These are phyloP conservation scores for Lapara coniferarum DNA, from an alignment of 2,888 invertebrate genomes.

Conservation along the genomic window DNA sequence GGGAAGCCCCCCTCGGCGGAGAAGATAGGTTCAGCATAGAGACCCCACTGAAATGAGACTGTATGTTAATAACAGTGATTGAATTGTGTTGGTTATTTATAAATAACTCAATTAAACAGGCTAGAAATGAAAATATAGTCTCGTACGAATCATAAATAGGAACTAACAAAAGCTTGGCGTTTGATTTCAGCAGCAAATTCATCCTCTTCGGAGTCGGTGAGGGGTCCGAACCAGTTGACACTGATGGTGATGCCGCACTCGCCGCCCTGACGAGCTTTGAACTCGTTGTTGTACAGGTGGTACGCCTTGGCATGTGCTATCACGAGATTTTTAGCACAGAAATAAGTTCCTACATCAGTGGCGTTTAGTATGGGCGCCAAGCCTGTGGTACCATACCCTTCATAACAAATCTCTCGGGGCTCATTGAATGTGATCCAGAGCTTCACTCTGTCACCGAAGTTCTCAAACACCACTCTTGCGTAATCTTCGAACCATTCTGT, in stretches of 20 bases:
- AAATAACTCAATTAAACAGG: background rate
- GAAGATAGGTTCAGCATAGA: slow-evolving; percentile 75
- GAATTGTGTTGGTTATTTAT: background rate
- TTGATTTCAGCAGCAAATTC: slow-evolving; percentile 59
- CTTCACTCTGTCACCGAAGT: slow-evolving; percentile 76
- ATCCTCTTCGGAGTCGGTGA: slow-evolving; percentile 62
- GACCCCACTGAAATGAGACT: slow-evolving; percentile 58
- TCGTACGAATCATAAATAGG: too few relatives aligned
- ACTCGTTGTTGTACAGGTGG: slow-evolving; percentile 61
- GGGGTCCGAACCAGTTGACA: slow-evolving; percentile 51
- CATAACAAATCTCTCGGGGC: slow-evolving; percentile 63
- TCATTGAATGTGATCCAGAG: slow-evolving; percentile 84
- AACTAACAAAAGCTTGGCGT: slow-evolving; percentile 52
- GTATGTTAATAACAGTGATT: background rate
- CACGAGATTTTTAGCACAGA: slow-evolving; percentile 73
- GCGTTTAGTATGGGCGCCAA: slow-evolving; percentile 60
- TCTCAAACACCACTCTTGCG: slow-evolving; percentile 66
- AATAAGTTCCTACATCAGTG: slow-evolving; percentile 70
- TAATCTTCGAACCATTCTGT: slow-evolving; percentile 76
- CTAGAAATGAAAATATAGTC: too few relatives aligned
- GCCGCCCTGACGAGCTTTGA: slow-evolving; percentile 51
- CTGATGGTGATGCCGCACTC: slow-evolving; percentile 57
- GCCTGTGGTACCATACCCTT: slow-evolving; percentile 68
- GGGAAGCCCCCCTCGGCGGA: slow-evolving; percentile 77
- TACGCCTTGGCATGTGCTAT: slow-evolving; percentile 80